Evolutionary conservation across 1,140 invertebrate genomes (phyloP).

Genomic region (Brachystomella parvula): DNA sequence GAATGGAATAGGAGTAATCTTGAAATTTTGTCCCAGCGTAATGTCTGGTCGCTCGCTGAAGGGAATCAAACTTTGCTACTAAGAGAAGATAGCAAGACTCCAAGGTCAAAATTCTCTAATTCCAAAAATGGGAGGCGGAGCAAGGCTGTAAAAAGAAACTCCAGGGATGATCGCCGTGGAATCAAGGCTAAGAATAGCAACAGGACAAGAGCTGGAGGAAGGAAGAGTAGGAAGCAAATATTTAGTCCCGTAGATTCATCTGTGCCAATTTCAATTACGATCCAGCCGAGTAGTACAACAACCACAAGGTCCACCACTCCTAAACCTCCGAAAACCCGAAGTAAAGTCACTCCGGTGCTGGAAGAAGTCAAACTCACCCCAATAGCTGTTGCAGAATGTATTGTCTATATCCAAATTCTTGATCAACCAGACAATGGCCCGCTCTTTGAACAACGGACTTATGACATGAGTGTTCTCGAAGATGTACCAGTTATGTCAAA

Average conservation of each 20-base stretch:
- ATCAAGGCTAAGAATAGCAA: conserved; percentile 31
- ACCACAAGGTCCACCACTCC: not conserved
- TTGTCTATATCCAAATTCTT: conserved; percentile 30
- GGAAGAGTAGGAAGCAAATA: conserved; percentile 32
- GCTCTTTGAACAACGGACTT: conserved; percentile 53
- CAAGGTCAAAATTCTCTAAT: not conserved
- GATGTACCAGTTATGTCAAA: conserved; percentile 56
- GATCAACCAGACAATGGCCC: conserved; percentile 38
- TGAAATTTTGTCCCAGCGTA: too few species aligned
- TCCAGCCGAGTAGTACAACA: conserved; percentile 11
- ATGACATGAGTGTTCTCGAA: conserved; percentile 78
- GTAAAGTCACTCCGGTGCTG: not conserved
- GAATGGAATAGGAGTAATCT: too few species aligned
- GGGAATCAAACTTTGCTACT: not conserved
- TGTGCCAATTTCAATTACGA: conserved; percentile 5
- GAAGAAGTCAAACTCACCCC: conserved; percentile 4
- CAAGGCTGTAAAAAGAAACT: conserved; percentile 16
- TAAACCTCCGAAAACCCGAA: not conserved
- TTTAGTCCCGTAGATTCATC: conserved; percentile 13
- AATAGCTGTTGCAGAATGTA: conserved; percentile 14
- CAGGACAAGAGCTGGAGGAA: too few species aligned
- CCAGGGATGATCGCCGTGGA: conserved; percentile 26
- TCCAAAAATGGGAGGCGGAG: conserved; percentile 7
- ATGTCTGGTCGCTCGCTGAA: too few species aligned
- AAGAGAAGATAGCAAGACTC: not conserved